Percentiles rank a stretch among this genome's conserved stretches.
Conservation (phyloP, 2,888 invertebrate species). For the Cosmopolites sordidus region DNA sequence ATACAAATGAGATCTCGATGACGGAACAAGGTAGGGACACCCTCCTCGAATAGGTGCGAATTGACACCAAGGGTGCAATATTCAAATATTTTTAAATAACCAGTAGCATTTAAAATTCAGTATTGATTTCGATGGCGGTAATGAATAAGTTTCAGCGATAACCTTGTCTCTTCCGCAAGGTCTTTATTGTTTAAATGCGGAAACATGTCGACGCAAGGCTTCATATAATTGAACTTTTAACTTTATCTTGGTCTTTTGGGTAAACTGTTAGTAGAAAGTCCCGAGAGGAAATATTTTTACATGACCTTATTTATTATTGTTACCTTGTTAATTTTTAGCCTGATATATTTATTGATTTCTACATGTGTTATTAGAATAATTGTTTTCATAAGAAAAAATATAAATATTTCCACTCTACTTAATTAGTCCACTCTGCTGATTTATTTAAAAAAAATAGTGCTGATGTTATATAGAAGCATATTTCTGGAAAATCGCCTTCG, state of each 20-base stretch:
- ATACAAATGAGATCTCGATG: slow-evolving; percentile 20
- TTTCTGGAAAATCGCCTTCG: no score
- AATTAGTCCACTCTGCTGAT: no score
- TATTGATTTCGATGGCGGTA: slow-evolving; percentile 35
- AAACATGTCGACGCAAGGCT: slow-evolving; percentile 25
- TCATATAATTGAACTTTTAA: background rate
- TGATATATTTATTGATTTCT: no score
- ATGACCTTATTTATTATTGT: background rate
- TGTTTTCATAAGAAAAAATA: no score
- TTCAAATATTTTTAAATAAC: slow-evolving; percentile 28
- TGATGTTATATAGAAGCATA: no score
- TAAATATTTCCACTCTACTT: no score
- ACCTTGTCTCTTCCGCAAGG: slow-evolving; percentile 41
- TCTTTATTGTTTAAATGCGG: slow-evolving; percentile 39
- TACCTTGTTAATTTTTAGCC: background rate
- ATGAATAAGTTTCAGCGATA: slow-evolving; percentile 30
- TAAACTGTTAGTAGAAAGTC: no score
- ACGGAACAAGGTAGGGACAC: slow-evolving; percentile 32
- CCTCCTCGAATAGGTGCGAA: slow-evolving; percentile 33
- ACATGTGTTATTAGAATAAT: no score
- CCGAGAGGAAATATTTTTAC: background rate
- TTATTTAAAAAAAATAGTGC: no score
- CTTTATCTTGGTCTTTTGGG: background rate
- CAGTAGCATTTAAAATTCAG: slow-evolving; percentile 29
- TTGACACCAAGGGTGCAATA: slow-evolving; percentile 36